Evolutionary conservation across 2,797 vertebrate species (phyloP), one percentile per base, ranked within the genome.

Genomic region (Lacerta agilis): DNA sequence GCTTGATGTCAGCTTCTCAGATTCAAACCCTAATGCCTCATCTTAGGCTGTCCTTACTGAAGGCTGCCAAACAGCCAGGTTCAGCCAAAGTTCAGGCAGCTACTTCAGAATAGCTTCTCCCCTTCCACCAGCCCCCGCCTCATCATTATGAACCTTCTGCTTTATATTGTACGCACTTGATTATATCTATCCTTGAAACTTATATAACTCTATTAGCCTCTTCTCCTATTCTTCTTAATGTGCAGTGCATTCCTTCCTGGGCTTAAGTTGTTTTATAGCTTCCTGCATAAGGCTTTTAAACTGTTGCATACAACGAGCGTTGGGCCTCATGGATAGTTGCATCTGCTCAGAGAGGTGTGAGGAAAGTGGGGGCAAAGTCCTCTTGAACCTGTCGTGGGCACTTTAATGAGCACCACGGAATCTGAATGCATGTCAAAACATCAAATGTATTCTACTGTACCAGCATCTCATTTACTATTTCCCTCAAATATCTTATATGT

Each of bases 1-100:
- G 98, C 97, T 98, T 97, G 97, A 98, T 98, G 98, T 99, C 98
- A 98, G 96, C 96, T 97, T 97, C 96, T 98, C 97, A 94, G 97
- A 98, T 98, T 98, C 95, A 96, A 98, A 98, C 96, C 97, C 97
- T 95, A 98, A 98, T 96, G 98, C 97, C 97, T 98, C 98, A 97
- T 98, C 98, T 96, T 96, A 94, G 96, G 95, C 97, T 97, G 97
- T 97, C 97, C 97, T 96, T 97, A 95, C 96, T 94, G 94, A 95
- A 97, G 97, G 95, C 97, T 97, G 97, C 97, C 97, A 97, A 98
- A 97, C 93, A 89, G 93, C 77, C 94, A 94, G 95, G 98, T 99
- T 99, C 98, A 99, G 97, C 97, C 97, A 98, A 97, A 98, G 98
- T 99, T 99, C 98, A 98, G 89, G 93, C 95, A 95, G 98, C 98